phyloP scores from a whole-genome alignment of 92 coral and sea anemone species.

The Porites lobata region DNA sequence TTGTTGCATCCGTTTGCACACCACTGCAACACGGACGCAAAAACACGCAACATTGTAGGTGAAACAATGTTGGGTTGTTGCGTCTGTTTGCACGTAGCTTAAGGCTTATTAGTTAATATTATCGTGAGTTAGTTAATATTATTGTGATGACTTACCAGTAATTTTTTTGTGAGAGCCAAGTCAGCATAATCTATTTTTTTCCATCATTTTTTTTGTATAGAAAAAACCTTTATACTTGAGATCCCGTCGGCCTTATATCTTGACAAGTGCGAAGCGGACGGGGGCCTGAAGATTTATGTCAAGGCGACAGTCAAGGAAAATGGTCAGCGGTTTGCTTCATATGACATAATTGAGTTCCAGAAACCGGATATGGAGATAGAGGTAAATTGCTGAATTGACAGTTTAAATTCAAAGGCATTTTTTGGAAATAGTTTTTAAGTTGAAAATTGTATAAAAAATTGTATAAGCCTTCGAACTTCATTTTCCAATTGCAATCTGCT shows the following conservation, averaged over 20 bases:
- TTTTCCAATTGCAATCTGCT: too few relatives aligned
- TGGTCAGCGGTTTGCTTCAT: constrained; percentile 48
- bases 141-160: not conserved
- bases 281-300: constrained; percentile 47
- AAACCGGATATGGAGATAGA: constrained; percentile 29
- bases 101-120: too few relatives aligned
- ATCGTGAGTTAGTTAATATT: too few relatives aligned
- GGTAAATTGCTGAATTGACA: constrained; percentile 5
- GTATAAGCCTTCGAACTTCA: too few relatives aligned
- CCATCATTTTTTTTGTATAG: not conserved
- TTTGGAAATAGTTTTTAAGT: too few relatives aligned
- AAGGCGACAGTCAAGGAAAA: constrained; percentile 40
- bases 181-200: not conserved
- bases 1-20: too few relatives aligned
- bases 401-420: not conserved
- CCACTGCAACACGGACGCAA: too few relatives aligned
- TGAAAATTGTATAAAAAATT: too few relatives aligned
- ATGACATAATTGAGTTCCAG: constrained; percentile 42
- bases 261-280: constrained; percentile 49
- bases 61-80: too few relatives aligned
- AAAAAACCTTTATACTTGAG: constrained; percentile 19
- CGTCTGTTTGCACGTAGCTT: too few relatives aligned
- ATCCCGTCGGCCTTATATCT: constrained; percentile 39
- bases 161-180: not conserved
- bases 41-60: too few relatives aligned